Evolutionary conservation across 35 echinoderm and acorn worm species (phyloP), one percentile per base, ranked within the genome.

Genomic region (Lytechinus variegatus): DNA sequence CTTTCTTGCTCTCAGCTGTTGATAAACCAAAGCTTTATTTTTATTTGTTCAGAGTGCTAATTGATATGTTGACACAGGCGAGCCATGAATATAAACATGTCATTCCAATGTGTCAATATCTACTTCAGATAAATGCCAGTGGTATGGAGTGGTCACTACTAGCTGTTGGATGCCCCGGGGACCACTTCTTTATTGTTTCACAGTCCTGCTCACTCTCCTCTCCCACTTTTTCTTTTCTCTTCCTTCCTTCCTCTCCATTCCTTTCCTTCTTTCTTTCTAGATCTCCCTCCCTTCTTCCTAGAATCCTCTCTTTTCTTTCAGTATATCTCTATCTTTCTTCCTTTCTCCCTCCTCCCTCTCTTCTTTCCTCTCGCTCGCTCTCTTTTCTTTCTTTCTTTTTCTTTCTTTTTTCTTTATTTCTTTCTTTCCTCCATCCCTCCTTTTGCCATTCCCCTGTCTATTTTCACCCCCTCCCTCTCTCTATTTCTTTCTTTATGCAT

Each of bases 61-160:
- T 79, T 79, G 66, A 79, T 79, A 79, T 79, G 66, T 79, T 79
- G 66, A 79, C 66, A 79, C 66, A 79, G 66, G 66, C 19, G 19
- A 79, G 66, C 66, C 66, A 79, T 79, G 66, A 16, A 19, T 79
- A 79, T 79, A 79, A 79, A 79, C 66, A 79, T 79, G 66, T 79
- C 66, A 79, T 79, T 79, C 66, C 66, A 8, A 79, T 79, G 21
- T 79, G 66, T 79, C 66, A 16, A 79, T 24, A 79, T 79, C 66
- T 79, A 79, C 66, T 79, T 3, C 24, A 79, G 66, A 79, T 79
- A 7, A 79, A 79, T 79, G 19, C 14, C 66, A 79, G 19, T 8
- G 21, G 16, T 79, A 24, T 79, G 14, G 12, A 79, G 66, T 4
- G 66, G 66, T 24, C 21, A 79, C 21, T 24, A 79, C 66, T 24